Conservation (phyloP, 2,797 vertebrate species). For the Rhodeus uyekii region DNA sequence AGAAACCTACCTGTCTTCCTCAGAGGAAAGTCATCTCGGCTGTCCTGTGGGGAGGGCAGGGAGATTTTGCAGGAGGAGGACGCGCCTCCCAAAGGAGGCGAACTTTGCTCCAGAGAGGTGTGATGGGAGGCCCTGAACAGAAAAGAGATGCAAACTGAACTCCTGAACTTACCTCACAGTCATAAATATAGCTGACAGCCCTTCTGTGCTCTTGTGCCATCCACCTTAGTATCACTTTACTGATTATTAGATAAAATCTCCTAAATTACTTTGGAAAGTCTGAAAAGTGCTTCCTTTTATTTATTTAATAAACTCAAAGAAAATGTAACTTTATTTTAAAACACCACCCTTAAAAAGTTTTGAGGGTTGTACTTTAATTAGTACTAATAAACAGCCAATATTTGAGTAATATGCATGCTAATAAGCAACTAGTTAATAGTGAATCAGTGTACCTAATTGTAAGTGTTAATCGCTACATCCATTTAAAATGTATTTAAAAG, state of each 20-base stretch:
- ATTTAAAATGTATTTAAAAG: background rate
- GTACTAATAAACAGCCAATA: no score
- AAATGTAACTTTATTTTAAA: background rate
- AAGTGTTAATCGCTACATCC: no score
- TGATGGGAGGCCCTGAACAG: constrained; percentile 90
- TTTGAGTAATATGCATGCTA: no score
- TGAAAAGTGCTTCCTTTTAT: background rate
- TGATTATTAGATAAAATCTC: constrained; percentile 13
- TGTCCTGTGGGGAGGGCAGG: constrained; percentile 86
- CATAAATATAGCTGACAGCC: constrained; percentile 44
- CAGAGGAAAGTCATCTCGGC: constrained; percentile 96
- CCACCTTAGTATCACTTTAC: constrained; percentile 3
- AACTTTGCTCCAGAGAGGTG: constrained; percentile 97
- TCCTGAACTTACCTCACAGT: constrained; percentile 44
- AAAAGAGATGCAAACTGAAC: constrained; percentile 55
- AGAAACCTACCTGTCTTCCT: constrained; percentile 93
- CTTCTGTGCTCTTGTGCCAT: background rate
- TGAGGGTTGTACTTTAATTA: no score
- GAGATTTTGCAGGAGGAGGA: constrained; percentile 93
- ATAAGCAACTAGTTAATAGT: no score
- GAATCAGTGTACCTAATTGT: no score
- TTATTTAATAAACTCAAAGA: background rate
- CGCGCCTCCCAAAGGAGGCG: constrained; percentile 90
- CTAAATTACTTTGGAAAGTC: background rate
- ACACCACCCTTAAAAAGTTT: no score